Evolutionary conservation across 2,888 invertebrate species (phyloP).

Genomic region (Eilema depressum): DNA sequence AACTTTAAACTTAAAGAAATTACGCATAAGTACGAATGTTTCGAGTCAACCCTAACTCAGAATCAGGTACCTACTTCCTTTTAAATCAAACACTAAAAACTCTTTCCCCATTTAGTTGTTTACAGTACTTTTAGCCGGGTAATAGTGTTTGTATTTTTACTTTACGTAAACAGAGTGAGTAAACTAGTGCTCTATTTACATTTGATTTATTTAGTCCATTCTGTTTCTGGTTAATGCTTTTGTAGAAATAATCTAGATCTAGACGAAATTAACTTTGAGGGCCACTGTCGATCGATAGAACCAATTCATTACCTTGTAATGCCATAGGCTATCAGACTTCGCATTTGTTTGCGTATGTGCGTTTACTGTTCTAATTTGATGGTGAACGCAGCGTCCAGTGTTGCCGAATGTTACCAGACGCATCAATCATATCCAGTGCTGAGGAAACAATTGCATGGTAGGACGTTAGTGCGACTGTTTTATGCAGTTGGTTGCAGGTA

Average conservation of each 20-base stretch:
- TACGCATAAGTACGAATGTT: not conserved
- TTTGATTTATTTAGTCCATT: conserved; percentile 18
- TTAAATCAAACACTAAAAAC: conserved; percentile 55
- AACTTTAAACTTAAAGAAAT: not conserved
- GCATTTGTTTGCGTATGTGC: not conserved
- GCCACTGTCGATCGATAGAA: not conserved
- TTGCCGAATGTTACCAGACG: not conserved
- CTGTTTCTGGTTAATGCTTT: not conserved
- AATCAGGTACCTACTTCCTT: conserved; percentile 45
- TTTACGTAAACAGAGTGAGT: conserved; percentile 26
- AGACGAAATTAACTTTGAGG: not conserved
- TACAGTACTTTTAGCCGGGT: conserved; percentile 30
- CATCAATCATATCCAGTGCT: conserved; percentile 1
- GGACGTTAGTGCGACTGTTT: not conserved
- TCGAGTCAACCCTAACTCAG: conserved; percentile 36
- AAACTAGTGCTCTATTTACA: conserved; percentile 26
- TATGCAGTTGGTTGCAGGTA: not conserved
- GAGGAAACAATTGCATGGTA: not conserved
- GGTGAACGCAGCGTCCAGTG: not conserved
- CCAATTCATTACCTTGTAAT: not conserved
- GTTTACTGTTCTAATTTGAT: not conserved
- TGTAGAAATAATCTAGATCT: not conserved
- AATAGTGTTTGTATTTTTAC: conserved; percentile 33
- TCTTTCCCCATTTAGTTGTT: conserved; percentile 43
- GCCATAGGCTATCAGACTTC: not conserved